Evolutionary conservation across 53 echinoderm and acorn worm species (phyloP).

Genomic region (Astropecten irregularis): DNA sequence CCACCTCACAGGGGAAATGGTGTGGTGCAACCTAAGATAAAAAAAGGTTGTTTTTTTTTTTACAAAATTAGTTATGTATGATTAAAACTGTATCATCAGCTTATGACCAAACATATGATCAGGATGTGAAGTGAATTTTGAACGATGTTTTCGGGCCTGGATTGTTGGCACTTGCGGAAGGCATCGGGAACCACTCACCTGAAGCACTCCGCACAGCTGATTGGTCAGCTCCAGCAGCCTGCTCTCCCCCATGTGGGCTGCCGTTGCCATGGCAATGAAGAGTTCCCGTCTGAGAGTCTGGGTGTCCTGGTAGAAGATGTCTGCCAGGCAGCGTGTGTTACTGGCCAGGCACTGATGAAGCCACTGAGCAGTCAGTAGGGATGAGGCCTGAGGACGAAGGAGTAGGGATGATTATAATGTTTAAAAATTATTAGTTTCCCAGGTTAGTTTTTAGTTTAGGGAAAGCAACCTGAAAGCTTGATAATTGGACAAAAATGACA

Average conservation of each 20-base stretch:
- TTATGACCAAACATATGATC: too few species aligned
- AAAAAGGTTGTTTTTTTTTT: too few species aligned
- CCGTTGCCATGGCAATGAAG: constrained; percentile 87
- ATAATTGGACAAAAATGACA: too few species aligned
- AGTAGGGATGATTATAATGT: not conserved
- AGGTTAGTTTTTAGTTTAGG: too few species aligned
- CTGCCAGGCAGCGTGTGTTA: constrained; percentile 68
- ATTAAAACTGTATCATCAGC: too few species aligned
- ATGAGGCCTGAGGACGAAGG: constrained; percentile 40
- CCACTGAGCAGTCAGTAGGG: constrained; percentile 69
- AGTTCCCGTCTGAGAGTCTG: constrained; percentile 64
- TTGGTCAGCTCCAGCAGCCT: constrained; percentile 82
- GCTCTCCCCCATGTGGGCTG: constrained; percentile 77
- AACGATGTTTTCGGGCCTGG: too few species aligned
- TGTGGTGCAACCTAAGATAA: constrained; percentile 51
- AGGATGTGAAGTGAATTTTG: too few species aligned
- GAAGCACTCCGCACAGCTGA: constrained; percentile 79
- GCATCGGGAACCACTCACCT: constrained; percentile 62
- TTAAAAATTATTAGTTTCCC: too few species aligned
- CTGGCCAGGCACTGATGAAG: constrained; percentile 68
- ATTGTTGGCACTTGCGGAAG: too few species aligned
- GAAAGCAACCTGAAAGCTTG: too few species aligned
- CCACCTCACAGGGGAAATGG: constrained; percentile 61
- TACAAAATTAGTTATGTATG: too few species aligned
- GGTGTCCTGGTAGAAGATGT: constrained; percentile 74